A percentile compares a stretch with the other conserved stretches of the same genome.
Conservation (phyloP, 2,797 vertebrate genomes). For the Petrocephalus sullivani region DNA sequence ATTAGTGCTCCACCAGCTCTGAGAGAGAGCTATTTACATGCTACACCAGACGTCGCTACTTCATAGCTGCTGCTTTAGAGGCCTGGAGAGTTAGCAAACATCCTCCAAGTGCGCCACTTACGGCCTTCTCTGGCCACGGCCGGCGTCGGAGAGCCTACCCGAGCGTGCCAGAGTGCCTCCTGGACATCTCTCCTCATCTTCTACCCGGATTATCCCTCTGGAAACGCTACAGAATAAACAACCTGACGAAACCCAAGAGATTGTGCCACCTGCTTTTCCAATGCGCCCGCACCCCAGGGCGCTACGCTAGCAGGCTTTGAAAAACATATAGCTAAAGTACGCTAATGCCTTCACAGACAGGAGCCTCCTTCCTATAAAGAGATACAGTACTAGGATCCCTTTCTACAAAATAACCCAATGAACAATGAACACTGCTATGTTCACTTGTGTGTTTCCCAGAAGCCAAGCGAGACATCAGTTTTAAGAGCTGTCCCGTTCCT, state of each 20-base stretch:
- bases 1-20: constrained; percentile 11
- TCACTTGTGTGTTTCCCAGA: not conserved
- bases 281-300: not conserved
- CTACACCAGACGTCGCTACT: not conserved
- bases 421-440: not conserved
- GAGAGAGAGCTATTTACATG: not conserved
- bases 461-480: not conserved
- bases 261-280: not conserved
- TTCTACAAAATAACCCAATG: not conserved
- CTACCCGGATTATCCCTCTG: not conserved
- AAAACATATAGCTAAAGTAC: not conserved
- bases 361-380: not conserved
- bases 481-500: not conserved
- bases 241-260: not conserved
- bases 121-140: not conserved
- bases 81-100: not conserved
- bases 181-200: not conserved
- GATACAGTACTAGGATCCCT: not conserved
- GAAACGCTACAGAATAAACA: not conserved
- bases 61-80: not conserved
- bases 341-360: not conserved
- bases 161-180: not conserved
- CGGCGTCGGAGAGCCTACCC: not conserved
- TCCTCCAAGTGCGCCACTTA: not conserved
- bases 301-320: not conserved